Evolutionary conservation across 1,140 invertebrate genomes (phyloP), one percentile per base, ranked within the genome.

Genomic region (Dendrolimus kikuchii): DNA sequence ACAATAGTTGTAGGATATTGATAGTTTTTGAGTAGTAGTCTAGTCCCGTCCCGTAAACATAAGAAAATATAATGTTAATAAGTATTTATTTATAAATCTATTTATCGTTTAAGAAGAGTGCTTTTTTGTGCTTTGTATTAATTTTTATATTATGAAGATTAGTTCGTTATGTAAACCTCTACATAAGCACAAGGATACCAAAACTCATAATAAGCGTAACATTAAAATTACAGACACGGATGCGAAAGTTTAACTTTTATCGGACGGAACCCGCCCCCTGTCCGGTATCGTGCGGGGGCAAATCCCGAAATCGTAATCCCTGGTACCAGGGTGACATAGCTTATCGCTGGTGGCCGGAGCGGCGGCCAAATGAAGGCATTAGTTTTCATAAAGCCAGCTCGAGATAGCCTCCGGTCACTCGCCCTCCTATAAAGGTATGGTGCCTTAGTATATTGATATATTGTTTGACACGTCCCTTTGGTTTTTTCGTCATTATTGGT

Each of bases 351-450:
- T 68, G 66, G 60, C 53, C 59, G 55, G 59, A 52, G 55, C 49
- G 46, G 49, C 60, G 61, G 66, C 61, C 64, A 72, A 72, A 72
- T 72, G 69, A 72, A 72, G 69, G 69, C 69, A 72, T 72, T 72
- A 72, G 69, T 72, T 72, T 72, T 72, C 69, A 72, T 72, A 72
- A 72, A 72, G 66, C 69, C 66, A n/a, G 52, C 50, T 46, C 49
- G 57, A 64, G 69, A 72, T 72, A 72, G 66, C 69, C 64, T 64
- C 59, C 66, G 60, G 60, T 62, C 60, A 62, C 45, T 57, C 59
- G 36, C 39, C 59, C 59, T 57, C 52, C 60, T 48, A 38, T 46
- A 46, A 46, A 57, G 60, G 55, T 55, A 57, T 58, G 52, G 49
- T 48, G 40, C 51, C 52, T 55, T 53, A 51, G 51, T 57, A 57